phyloP scores from a whole-genome alignment of 2,888 invertebrate species.

The Hypolimnas misippus region DNA sequence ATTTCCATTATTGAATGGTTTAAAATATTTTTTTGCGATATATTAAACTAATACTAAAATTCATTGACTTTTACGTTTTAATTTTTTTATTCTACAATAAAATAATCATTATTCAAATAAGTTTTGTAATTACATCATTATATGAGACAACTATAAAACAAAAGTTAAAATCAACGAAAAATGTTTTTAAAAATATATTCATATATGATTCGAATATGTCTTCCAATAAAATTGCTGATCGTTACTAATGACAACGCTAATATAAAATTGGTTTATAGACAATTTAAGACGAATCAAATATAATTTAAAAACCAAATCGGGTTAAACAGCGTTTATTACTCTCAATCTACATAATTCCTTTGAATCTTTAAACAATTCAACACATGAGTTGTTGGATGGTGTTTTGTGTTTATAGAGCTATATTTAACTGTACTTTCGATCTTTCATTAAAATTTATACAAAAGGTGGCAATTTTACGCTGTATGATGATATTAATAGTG shows the following conservation, averaged over 20 bases:
- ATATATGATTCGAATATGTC: background rate
- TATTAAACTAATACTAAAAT: no score
- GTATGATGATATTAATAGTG: conserved; percentile 76
- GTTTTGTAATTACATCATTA: no score
- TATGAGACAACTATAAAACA: no score
- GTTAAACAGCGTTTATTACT: conserved; percentile 59
- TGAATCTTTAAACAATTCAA: conserved; percentile 60
- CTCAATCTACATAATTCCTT: conserved; percentile 70
- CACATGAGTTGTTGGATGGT: conserved; percentile 58
- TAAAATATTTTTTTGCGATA: background rate
- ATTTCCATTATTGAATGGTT: background rate
- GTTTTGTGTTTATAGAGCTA: conserved; percentile 61
- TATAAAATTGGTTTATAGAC: conserved; percentile 64
- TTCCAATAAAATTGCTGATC: no score
- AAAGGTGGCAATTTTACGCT: conserved; percentile 79
- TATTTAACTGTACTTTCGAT: conserved; percentile 67
- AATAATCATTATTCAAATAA: no score
- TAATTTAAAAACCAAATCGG: conserved; percentile 58
- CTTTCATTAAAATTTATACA: conserved; percentile 75
- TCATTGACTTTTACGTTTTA: no score
- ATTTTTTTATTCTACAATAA: no score
- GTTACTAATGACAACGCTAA: conserved; percentile 22
- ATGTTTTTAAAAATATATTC: background rate
- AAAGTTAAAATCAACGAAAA: no score
- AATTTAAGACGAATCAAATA: conserved; percentile 67